Percentiles rank a stretch among this genome's conserved stretches.
phyloP scores from a whole-genome alignment of 2,113 vertebrate species.

The Polypterus bichir region DNA sequence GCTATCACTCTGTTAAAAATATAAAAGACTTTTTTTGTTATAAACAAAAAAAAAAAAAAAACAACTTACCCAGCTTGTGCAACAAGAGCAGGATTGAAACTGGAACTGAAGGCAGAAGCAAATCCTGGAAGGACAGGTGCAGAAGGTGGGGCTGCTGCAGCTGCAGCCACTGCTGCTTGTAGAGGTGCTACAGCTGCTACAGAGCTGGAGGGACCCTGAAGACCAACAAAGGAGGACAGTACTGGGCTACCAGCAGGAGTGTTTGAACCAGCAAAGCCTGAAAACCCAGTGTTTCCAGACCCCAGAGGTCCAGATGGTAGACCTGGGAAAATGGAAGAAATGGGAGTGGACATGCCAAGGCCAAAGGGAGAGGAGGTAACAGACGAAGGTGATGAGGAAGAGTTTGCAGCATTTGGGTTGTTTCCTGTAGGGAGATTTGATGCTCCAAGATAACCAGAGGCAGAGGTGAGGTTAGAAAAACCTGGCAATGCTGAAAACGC shows the following conservation, averaged over 20 bases:
- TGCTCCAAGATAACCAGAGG: constrained; percentile 48
- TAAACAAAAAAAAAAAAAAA: constrained; percentile 18
- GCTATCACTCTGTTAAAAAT: neutral
- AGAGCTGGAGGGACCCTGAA: constrained; percentile 65
- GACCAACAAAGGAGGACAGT: constrained; percentile 79
- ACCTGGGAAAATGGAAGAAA: constrained; percentile 67
- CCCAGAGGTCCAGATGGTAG: constrained; percentile 53
- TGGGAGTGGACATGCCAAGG: constrained; percentile 65
- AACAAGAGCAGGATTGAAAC: constrained; percentile 80
- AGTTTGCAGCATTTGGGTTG: constrained; percentile 32
- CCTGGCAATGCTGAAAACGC: constrained; percentile 69
- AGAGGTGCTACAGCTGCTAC: constrained; percentile 71
- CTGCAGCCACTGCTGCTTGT: constrained; percentile 50
- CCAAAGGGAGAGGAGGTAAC: constrained; percentile 56
- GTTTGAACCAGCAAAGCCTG: constrained; percentile 73
- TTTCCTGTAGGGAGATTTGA: constrained; percentile 44
- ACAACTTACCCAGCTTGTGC: constrained; percentile 63
- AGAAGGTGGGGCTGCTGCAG: constrained; percentile 56
- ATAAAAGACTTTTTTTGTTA: rapidly evolving
- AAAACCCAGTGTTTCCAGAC: constrained; percentile 60
- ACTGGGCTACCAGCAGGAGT: constrained; percentile 69
- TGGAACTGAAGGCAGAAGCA: constrained; percentile 91
- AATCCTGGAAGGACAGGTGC: constrained; percentile 84
- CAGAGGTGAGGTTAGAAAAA: constrained; percentile 56
- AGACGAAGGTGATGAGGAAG: constrained; percentile 38